A percentile compares a stretch with the other conserved stretches of the same genome.
Evolutionary conservation across 2,888 invertebrate species (phyloP).

Genomic region (Drosophila formosana): DNA sequence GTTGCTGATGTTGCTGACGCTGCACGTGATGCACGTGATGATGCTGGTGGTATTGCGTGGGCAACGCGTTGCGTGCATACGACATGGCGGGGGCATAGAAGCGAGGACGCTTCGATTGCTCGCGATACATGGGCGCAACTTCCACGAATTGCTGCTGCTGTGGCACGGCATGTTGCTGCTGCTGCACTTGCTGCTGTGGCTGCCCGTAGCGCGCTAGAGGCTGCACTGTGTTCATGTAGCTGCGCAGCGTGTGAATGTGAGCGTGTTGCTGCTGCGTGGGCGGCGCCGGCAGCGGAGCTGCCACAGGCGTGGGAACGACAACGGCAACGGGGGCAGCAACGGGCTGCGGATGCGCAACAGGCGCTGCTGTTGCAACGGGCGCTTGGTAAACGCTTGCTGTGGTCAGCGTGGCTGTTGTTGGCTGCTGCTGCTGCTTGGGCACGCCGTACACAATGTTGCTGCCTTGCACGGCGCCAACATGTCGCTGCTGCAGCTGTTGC

Average conservation of each 20-base stretch:
- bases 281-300: conserved; percentile 40
- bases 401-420: conserved; percentile 20
- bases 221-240: conserved; percentile 77
- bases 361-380: neutral
- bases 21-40: conserved; percentile 33
- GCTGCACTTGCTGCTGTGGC: conserved; percentile 46
- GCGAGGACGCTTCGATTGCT: conserved; percentile 65
- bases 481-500: conserved; percentile 39
- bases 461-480: conserved; percentile 2
- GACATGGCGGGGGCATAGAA: conserved; percentile 73
- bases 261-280: conserved; percentile 67
- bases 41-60: conserved; percentile 54
- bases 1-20: conserved; percentile 39
- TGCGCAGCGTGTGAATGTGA: conserved; percentile 70
- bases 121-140: conserved; percentile 72
- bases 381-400: neutral
- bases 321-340: conserved; percentile 1
- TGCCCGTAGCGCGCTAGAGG: conserved; percentile 76
- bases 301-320: conserved; percentile 2
- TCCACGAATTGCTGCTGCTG: conserved; percentile 45
- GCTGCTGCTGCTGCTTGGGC: conserved; percentile 25
- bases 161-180: conserved; percentile 29
- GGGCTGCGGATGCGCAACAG: neutral
- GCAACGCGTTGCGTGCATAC: conserved; percentile 54
- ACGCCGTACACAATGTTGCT: conserved; percentile 4